Percentiles rank a stretch among this genome's conserved stretches.
These are phyloP conservation scores for Atrina japonica DNA, from an alignment of 2,888 invertebrate genomes.

Conservation along the genomic window DNA sequence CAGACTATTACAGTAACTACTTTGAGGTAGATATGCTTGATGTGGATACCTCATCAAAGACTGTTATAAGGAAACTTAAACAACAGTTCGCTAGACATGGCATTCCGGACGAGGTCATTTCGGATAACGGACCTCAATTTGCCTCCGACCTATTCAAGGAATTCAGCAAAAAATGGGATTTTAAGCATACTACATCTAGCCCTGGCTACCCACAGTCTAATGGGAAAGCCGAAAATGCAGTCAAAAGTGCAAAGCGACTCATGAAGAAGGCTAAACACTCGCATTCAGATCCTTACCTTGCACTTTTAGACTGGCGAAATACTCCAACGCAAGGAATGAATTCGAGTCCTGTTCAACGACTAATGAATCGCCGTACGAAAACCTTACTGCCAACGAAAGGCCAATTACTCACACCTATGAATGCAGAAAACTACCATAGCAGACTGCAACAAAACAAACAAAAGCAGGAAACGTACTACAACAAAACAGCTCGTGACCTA, in stretches of 20 bases:
- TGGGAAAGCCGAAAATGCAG: slow-evolving; percentile 40
- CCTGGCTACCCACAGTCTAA: slow-evolving; percentile 44
- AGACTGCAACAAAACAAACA: too few relatives aligned
- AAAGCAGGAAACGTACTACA: slow-evolving; percentile 13
- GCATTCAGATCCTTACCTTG: slow-evolving; percentile 39
- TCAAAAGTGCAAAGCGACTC: slow-evolving; percentile 45
- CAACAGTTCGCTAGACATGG: slow-evolving; percentile 43
- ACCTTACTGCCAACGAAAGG: slow-evolving; percentile 20
- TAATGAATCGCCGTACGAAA: slow-evolving; percentile 32
- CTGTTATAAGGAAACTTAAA: slow-evolving; percentile 44
- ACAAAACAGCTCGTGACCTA: slow-evolving; percentile 25
- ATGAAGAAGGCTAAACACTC: slow-evolving; percentile 33
- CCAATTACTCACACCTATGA: background rate
- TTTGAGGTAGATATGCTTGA: slow-evolving; percentile 33
- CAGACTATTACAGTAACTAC: slow-evolving; percentile 44
- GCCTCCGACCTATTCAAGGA: slow-evolving; percentile 31
- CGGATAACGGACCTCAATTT: slow-evolving; percentile 49
- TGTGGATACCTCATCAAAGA: slow-evolving; percentile 22
- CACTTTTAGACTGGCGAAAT: slow-evolving; percentile 49
- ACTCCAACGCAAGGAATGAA: slow-evolving; percentile 46
- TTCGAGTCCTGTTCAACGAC: slow-evolving; percentile 42
- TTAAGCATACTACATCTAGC: slow-evolving; percentile 38
- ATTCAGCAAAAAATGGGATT: slow-evolving; percentile 43
- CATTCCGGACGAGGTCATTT: slow-evolving; percentile 37
- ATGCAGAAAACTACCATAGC: too few relatives aligned